phyloP scores from a whole-genome alignment of 2,888 invertebrate genomes.

The Thalpophila matura region DNA sequence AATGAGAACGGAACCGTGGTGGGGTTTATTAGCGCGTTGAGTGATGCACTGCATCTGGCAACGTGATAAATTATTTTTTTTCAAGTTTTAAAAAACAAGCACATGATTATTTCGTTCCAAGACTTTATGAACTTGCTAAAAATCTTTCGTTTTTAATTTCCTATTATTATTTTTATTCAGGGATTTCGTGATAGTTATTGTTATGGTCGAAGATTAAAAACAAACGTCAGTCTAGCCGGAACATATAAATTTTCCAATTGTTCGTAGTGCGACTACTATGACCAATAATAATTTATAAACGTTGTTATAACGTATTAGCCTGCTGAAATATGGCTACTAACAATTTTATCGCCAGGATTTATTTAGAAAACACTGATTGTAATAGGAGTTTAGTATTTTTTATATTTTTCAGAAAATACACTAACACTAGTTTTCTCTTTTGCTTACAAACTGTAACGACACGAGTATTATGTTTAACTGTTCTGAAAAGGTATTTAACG shows the following conservation, averaged over 20 bases:
- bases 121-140: too few species aligned
- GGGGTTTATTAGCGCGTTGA: conserved; percentile 76
- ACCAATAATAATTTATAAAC: too few species aligned
- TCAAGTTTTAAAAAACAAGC: neutral
- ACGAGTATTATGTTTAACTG: neutral
- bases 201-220: too few species aligned
- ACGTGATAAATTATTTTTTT: conserved; percentile 40
- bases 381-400: too few species aligned
- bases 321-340: neutral
- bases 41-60: conserved; percentile 69
- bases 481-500: conserved; percentile 18
- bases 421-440: neutral
- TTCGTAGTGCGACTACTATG: too few species aligned
- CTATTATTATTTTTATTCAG: neutral
- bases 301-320: neutral
- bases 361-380: too few species aligned
- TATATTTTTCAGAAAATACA: too few species aligned
- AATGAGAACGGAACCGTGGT: conserved; percentile 80
- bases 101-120: too few species aligned
- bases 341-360: too few species aligned
- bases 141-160: too few species aligned
- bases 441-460: conserved; percentile 3
- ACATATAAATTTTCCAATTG: neutral
- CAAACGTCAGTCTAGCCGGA: too few species aligned
- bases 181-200: too few species aligned